Percentiles rank a stretch among this genome's conserved stretches.
Evolutionary conservation across 1,140 invertebrate species (phyloP).

Genomic region (Macrocentrus cingulum): DNA sequence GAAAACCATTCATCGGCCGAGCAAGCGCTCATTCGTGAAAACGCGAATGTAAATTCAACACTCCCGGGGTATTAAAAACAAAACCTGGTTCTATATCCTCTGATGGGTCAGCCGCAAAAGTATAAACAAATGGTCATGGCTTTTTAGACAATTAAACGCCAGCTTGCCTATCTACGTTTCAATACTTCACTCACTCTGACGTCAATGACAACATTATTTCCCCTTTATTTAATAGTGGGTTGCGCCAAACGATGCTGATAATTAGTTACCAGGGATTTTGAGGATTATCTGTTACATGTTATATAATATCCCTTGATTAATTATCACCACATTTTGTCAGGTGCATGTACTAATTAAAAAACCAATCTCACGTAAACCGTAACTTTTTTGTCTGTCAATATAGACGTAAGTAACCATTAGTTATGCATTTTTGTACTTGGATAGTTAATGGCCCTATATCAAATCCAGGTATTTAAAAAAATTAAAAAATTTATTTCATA

Average conservation of each 20-base stretch:
- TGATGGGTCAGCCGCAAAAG: conserved; percentile 25
- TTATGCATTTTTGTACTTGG: too few species aligned
- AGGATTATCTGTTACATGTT: too few species aligned
- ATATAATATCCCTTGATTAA: too few species aligned
- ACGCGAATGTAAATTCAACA: conserved; percentile 10
- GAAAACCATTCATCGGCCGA: neutral
- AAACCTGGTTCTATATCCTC: neutral
- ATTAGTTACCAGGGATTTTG: conserved; percentile 21
- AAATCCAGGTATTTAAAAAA: too few species aligned
- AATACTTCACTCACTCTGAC: neutral
- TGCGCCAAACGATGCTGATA: conserved; percentile 8
- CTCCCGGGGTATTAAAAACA: neutral
- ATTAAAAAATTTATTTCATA: too few species aligned
- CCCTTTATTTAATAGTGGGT: conserved; percentile 25
- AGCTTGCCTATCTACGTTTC: conserved; percentile 14
- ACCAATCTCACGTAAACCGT: too few species aligned
- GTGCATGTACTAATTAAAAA: too few species aligned
- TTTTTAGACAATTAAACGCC: conserved; percentile 35
- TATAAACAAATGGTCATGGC: conserved; percentile 36
- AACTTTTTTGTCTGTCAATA: too few species aligned
- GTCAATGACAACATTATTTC: conserved; percentile 41
- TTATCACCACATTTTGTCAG: too few species aligned
- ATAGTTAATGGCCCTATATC: too few species aligned
- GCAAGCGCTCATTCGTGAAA: conserved; percentile 10
- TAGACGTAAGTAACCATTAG: too few species aligned